phyloP scores from a whole-genome alignment of 1,140 invertebrate genomes.

The Chironomus striatipennis region DNA sequence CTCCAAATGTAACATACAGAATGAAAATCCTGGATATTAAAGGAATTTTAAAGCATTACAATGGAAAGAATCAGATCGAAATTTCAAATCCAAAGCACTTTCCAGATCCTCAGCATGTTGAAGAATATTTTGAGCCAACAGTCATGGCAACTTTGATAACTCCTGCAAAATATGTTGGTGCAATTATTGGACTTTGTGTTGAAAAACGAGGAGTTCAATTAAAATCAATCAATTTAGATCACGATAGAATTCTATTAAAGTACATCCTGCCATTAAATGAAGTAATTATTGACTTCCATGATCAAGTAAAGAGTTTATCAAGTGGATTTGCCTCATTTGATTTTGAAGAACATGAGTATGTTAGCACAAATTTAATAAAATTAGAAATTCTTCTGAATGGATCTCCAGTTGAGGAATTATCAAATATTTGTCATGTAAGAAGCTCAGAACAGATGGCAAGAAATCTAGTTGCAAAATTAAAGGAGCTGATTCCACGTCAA shows the following conservation, averaged over 20 bases:
- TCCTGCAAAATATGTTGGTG: slow-evolving; percentile 62
- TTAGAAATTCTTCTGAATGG: slow-evolving; percentile 77
- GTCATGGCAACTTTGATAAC: slow-evolving; percentile 82
- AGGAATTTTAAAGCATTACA: slow-evolving; percentile 42
- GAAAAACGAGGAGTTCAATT: slow-evolving; percentile 70
- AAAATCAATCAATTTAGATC: slow-evolving; percentile 70
- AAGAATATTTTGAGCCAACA: slow-evolving; percentile 79
- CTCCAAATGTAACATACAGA: slow-evolving; percentile 92
- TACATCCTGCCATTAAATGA: slow-evolving; percentile 84
- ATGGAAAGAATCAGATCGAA: slow-evolving; percentile 51
- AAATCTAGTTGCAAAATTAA: slow-evolving; percentile 66
- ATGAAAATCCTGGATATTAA: slow-evolving; percentile 59
- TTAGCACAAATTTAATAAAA: slow-evolving; percentile 49
- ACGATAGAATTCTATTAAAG: slow-evolving; percentile 69
- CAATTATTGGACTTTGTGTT: slow-evolving; percentile 62
- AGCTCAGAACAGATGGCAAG: slow-evolving; percentile 60
- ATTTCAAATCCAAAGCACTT: slow-evolving; percentile 81
- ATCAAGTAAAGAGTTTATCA: slow-evolving; percentile 76
- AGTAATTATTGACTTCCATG: slow-evolving; percentile 92
- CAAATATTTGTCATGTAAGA: slow-evolving; percentile 66
- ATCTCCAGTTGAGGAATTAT: slow-evolving; percentile 74
- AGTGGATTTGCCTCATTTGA: slow-evolving; percentile 97
- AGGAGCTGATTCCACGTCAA: slow-evolving; percentile 83
- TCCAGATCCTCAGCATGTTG: slow-evolving; percentile 58
- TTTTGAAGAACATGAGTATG: slow-evolving; percentile 86